These are phyloP conservation scores for Pseudochirops cupreus DNA, from an alignment of 2,797 vertebrate genomes.

Conservation along the genomic window DNA sequence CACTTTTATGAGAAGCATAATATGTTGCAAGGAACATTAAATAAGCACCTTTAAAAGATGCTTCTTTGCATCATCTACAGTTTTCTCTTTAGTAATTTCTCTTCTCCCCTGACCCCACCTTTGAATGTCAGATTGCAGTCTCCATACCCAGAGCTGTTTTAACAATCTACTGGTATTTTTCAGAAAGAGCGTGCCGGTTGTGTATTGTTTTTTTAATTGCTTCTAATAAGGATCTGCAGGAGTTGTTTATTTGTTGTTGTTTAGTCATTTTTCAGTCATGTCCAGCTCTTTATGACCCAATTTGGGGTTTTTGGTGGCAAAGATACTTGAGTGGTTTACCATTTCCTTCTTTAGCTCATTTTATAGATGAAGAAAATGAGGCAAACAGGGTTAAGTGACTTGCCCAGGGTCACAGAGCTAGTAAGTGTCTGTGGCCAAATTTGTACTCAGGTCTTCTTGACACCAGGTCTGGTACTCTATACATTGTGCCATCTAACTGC, in stretches of 20 bases:
- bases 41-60: background rate
- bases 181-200: background rate
- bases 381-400: background rate
- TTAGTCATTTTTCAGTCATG: background rate
- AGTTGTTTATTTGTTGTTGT: background rate
- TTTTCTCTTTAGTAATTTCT: background rate
- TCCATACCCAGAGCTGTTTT: accelerated
- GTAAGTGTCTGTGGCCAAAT: background rate
- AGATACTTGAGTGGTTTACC: background rate
- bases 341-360: background rate
- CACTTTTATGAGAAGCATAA: background rate
- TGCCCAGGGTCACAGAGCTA: background rate
- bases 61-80: background rate
- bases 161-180: slow-evolving; percentile 10
- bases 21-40: background rate
- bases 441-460: background rate
- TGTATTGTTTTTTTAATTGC: slow-evolving; percentile 28
- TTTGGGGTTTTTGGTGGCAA: background rate
- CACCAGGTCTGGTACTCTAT: background rate
- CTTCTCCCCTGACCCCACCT: background rate
- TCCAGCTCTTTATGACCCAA: background rate
- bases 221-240: slow-evolving; percentile 16
- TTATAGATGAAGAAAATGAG: background rate
- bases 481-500: background rate
- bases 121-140: slow-evolving; percentile 26